Evolutionary conservation across 2,797 vertebrate species (phyloP).

Genomic region (Cossypha niveicapilla): DNA sequence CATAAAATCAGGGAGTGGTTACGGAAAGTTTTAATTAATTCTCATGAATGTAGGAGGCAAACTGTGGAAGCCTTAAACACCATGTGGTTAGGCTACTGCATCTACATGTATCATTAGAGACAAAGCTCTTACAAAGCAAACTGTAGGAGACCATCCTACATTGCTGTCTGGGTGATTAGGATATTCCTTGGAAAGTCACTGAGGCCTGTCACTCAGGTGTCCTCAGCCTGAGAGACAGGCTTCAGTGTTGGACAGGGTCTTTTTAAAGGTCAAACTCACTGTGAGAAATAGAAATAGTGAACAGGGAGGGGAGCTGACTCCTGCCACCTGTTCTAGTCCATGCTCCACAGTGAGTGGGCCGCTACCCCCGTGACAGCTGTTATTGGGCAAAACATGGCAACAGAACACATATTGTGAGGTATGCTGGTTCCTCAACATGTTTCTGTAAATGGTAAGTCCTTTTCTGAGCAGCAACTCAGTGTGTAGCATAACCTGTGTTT

Average conservation of each 20-base stretch:
- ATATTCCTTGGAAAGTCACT: background rate
- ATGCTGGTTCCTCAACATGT: background rate
- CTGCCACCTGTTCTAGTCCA: background rate
- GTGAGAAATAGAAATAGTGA: background rate
- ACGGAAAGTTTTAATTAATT: background rate
- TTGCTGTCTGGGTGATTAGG: background rate
- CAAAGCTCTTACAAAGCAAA: background rate
- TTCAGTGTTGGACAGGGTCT: background rate
- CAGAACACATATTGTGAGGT: background rate
- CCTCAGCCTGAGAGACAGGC: background rate
- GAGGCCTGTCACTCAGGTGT: background rate
- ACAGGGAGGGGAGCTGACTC: accelerated
- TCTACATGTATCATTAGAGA: background rate
- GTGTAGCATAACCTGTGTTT: background rate
- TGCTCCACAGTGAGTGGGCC: accelerated
- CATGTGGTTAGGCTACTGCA: background rate
- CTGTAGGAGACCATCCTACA: background rate
- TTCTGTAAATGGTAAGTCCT: background rate
- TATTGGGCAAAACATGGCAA: background rate
- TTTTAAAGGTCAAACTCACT: background rate
- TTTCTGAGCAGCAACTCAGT: background rate
- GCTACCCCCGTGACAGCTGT: background rate
- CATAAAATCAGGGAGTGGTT: background rate
- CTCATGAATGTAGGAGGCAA: background rate
- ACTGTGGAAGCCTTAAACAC: background rate